Evolutionary conservation across 2,113 vertebrate species (phyloP).

Genomic region (Glaucomys volans): DNA sequence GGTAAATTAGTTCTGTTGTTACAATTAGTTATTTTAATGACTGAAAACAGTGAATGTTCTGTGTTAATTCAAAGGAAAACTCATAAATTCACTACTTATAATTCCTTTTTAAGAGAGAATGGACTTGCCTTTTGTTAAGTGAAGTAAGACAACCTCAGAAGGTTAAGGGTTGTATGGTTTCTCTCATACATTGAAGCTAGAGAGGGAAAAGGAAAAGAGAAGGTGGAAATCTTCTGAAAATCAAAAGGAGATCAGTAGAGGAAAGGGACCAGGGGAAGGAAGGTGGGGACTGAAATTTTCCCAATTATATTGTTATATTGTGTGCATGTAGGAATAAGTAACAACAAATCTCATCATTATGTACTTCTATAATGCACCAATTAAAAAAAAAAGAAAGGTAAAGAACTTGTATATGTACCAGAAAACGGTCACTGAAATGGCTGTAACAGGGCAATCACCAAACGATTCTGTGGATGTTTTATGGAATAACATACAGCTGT

Average conservation of each 20-base stretch:
- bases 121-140: not conserved
- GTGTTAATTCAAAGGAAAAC: not conserved
- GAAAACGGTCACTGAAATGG: not conserved
- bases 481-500: not conserved
- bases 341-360: no score
- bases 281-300: no score
- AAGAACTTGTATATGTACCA: not conserved
- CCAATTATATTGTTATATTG: no score
- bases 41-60: conserved; percentile 7
- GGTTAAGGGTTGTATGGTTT: no score
- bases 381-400: not conserved
- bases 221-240: no score
- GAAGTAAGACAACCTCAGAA: no score
- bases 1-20: not conserved
- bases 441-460: not conserved
- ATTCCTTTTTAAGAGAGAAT: not conserved
- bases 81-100: not conserved
- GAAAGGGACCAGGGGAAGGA: no score
- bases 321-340: no score
- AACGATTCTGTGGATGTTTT: not conserved
- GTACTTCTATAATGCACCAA: no score
- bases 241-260: no score
- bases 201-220: no score
- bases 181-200: no score
- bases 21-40: not conserved